These are phyloP conservation scores for Doris montereyensis DNA, from an alignment of 2,888 invertebrate genomes.

Conservation along the genomic window DNA sequence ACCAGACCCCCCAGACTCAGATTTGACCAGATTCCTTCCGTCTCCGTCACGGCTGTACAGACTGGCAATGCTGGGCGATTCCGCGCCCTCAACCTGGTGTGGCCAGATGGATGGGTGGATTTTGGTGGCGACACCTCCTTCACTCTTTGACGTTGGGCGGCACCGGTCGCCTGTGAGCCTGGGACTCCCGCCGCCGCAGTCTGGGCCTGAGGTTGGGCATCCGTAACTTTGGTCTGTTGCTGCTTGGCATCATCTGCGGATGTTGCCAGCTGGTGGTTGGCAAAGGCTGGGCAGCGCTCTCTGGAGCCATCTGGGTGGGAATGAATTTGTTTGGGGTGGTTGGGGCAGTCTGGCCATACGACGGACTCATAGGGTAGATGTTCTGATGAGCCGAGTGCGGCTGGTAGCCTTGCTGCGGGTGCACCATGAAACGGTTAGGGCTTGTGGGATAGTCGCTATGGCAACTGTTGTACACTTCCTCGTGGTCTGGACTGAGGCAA, in stretches of 20 bases:
- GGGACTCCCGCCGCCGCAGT: too few relatives aligned
- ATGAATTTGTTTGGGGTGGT: conserved; percentile 5
- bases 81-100: conserved; percentile 21
- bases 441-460: conserved; percentile 14
- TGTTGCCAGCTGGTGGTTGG: too few relatives aligned
- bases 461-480: conserved; percentile 33
- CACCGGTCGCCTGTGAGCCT: too few relatives aligned
- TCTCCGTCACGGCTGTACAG: conserved; percentile 31
- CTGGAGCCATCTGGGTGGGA: too few relatives aligned
- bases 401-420: conserved; percentile 20
- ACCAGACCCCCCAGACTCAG: conserved; percentile 5
- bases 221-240: too few relatives aligned
- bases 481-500: conserved; percentile 45
- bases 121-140: too few relatives aligned
- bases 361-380: background rate
- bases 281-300: too few relatives aligned
- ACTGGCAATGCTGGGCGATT: conserved; percentile 33
- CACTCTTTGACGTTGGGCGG: too few relatives aligned
- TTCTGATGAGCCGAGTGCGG: conserved; percentile 14
- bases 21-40: conserved; percentile 5
- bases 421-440: conserved; percentile 2
- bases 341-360: background rate
- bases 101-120: too few relatives aligned
- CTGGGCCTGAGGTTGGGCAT: too few relatives aligned
- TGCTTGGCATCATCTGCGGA: too few relatives aligned